phyloP scores from a whole-genome alignment of 2,113 vertebrate genomes.

The Cavia porcellus region DNA sequence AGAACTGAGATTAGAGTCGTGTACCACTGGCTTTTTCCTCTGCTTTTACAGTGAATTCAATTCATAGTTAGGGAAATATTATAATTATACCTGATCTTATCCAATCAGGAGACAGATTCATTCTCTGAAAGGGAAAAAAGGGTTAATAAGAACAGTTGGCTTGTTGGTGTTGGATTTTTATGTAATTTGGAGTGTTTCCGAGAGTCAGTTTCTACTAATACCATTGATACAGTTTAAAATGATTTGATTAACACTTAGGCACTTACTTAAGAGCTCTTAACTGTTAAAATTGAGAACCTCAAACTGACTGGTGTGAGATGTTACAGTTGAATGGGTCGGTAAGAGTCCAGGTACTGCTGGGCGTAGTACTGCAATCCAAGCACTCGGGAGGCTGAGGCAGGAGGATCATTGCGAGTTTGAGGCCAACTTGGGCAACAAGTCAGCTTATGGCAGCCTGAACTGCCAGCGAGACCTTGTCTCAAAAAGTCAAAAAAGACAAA shows the following conservation, averaged over 20 bases:
- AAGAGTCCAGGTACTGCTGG: background rate
- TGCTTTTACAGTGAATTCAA: background rate
- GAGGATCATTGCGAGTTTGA: too few relatives aligned
- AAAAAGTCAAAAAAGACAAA: too few relatives aligned
- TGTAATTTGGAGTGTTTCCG: constrained; percentile 41
- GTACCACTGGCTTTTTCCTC: background rate
- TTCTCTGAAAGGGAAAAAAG: background rate
- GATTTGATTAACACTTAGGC: constrained; percentile 56
- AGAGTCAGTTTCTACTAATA: constrained; percentile 23
- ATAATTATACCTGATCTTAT: background rate
- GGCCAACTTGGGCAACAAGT: too few relatives aligned
- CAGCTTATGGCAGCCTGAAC: too few relatives aligned
- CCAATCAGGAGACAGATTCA: background rate
- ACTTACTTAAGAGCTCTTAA: constrained; percentile 48
- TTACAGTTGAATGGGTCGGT: background rate
- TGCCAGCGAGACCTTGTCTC: too few relatives aligned
- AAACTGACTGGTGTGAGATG: background rate
- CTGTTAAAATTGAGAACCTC: constrained; percentile 50
- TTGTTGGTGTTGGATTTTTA: constrained; percentile 42
- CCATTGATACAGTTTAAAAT: constrained; percentile 51
- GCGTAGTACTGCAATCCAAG: too few relatives aligned
- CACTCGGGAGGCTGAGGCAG: too few relatives aligned
- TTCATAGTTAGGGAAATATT: constrained; percentile 23
- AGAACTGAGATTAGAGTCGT: background rate
- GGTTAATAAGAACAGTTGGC: constrained; percentile 19